Conservation (phyloP, 2,888 invertebrate genomes). For the Mythimna loreyi region DNA sequence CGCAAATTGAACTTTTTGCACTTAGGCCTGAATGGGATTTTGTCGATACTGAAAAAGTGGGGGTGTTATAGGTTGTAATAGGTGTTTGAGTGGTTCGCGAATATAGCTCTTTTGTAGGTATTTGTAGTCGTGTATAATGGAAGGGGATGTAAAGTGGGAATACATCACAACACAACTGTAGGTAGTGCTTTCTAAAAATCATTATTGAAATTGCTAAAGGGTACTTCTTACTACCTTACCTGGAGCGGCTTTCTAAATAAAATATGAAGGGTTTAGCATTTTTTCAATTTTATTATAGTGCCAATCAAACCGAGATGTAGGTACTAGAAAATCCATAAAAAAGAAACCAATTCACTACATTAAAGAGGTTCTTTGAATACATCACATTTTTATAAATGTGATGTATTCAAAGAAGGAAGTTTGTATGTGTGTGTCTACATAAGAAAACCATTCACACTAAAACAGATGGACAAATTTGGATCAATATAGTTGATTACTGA, state of each 20-base stretch:
- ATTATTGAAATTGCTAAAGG: constrained; percentile 14
- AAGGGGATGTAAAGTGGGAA: constrained; percentile 19
- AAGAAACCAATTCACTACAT: not conserved
- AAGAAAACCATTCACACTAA: too few species aligned
- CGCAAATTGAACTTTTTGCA: constrained; percentile 68
- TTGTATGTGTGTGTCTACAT: too few species aligned
- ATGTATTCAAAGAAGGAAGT: too few species aligned
- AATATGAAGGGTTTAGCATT: not conserved
- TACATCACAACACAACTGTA: constrained; percentile 1
- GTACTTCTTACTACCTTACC: not conserved
- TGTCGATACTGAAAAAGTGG: constrained; percentile 59
- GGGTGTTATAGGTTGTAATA: constrained; percentile 51
- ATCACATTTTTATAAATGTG: not conserved
- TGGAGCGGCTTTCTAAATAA: not conserved
- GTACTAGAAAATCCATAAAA: not conserved
- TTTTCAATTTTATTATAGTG: not conserved
- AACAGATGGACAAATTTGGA: too few species aligned
- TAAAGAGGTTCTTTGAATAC: not conserved
- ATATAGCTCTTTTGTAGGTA: constrained; percentile 38
- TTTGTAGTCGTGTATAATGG: constrained; percentile 31
- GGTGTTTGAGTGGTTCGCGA: constrained; percentile 46
- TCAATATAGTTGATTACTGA: too few species aligned
- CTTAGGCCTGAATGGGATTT: constrained; percentile 56
- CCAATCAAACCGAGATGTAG: not conserved
- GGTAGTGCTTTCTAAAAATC: constrained; percentile 10